Base-by-base conservation (phyloP, 2,797 vertebrate species). In the Tarsius wallacei region DNA sequence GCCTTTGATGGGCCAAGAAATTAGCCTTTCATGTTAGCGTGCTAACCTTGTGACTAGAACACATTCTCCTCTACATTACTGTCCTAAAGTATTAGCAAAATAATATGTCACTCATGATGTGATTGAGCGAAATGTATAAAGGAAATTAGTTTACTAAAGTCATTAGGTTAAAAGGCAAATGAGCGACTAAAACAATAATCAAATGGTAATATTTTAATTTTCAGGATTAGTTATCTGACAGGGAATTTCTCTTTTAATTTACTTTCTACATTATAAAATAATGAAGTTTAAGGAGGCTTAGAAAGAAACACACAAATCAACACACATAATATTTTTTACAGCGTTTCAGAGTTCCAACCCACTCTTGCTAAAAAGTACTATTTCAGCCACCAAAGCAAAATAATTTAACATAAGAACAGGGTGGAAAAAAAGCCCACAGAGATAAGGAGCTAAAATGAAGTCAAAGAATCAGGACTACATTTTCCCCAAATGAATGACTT, bases 91-190 rank as follows among this genome's bases (percentile, higher is more conserved):
- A 95, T 96, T 97, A 95, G 76, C 78, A 64, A 84, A 94, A 78
- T 90, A 16, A 93, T 77, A 42, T 91, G 97, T 96, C 97, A 96
- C 49, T 93, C 47, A 7, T 4, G 47, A 94, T 78, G 93, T 22
- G 77, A 93, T 31, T 78, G 93, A 93, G 33, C 1, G n/a, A 82
- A 93, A 87, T 59, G 57, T 33, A 76, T 53, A 85, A 90, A 97
- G 98, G 96, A 96, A 97, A 97, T 98, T 76, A 87, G 96, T 92
- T 95, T 94, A 96, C 96, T 89, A 78, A 91, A 87, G 90, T 84
- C 73, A 96, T 97, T 97, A 93, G 63, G 71, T 82, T 96, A 95
- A 97, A 96, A 97, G 89, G 93, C 84, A 90, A 94, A 74, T 49
- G 71, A 88, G 91, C 90, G 81, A 81, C 36, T 53, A 63, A 90